Conservation (phyloP, 2,888 invertebrate species). For the Leucophora obtusa region DNA sequence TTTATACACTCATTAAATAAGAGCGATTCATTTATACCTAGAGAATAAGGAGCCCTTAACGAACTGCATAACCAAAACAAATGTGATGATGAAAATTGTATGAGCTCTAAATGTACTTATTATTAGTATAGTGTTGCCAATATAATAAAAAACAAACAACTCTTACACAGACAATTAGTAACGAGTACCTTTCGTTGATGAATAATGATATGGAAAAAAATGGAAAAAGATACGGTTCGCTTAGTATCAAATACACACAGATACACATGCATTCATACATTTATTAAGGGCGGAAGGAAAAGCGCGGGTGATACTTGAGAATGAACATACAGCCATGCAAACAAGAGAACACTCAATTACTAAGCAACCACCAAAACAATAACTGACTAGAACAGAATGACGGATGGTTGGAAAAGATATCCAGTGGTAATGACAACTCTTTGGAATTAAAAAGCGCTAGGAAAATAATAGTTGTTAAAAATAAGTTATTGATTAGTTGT, state of each 20-base stretch:
- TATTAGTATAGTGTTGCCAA: conserved; percentile 49
- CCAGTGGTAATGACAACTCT: not conserved
- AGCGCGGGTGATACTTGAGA: conserved; percentile 44
- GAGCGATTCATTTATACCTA: not conserved
- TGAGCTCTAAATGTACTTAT: conserved; percentile 29
- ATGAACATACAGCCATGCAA: not conserved
- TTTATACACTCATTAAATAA: conserved; percentile 20
- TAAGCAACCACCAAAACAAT: conserved; percentile 64
- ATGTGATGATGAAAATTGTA: conserved; percentile 68
- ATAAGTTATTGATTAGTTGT: too few relatives aligned
- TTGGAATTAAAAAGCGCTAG: not conserved
- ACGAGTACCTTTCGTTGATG: conserved; percentile 21
- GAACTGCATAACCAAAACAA: conserved; percentile 76
- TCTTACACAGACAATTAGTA: conserved; percentile 42
- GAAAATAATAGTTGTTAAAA: not conserved
- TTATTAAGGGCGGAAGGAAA: not conserved
- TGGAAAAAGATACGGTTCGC: conserved; percentile 36
- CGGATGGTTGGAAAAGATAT: not conserved
- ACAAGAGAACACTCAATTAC: conserved; percentile 9
- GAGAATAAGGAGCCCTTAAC: conserved; percentile 50
- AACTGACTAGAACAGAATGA: conserved; percentile 35
- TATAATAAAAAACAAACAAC: conserved; percentile 30
- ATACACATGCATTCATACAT: not conserved
- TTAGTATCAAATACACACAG: conserved; percentile 18
- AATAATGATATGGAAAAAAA: conserved; percentile 36